Percentiles rank a stretch among this genome's conserved stretches.
These are phyloP conservation scores for Hafferia zeledoni DNA, from an alignment of 2,797 vertebrate genomes.

Conservation along the genomic window DNA sequence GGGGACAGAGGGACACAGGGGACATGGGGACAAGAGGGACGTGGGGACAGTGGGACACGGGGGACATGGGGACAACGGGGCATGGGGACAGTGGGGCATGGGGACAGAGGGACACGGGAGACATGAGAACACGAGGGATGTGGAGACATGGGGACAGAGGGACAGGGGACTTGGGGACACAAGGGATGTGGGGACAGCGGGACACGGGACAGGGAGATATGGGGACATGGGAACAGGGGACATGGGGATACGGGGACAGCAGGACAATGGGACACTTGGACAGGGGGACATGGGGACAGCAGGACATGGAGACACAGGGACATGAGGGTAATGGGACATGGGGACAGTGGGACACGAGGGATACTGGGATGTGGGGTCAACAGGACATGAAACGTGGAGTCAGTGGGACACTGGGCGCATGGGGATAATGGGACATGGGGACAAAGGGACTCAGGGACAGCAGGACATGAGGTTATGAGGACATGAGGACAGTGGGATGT, in stretches of 20 bases:
- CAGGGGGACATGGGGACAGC: neutral
- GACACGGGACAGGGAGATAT: rapidly evolving
- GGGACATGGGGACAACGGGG: neutral
- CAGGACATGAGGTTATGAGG: rapidly evolving
- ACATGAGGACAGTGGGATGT: neutral
- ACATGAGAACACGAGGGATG: no score
- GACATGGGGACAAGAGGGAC: neutral
- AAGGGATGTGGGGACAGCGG: neutral
- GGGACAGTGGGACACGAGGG: no score
- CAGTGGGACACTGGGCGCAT: neutral
- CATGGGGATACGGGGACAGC: no score
- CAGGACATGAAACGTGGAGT: no score
- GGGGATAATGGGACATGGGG: no score
- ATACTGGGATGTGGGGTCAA: no score
- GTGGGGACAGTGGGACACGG: neutral
- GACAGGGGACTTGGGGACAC: neutral
- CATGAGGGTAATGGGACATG: no score
- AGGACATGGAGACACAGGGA: neutral
- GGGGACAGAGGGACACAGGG: neutral
- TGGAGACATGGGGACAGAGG: no score
- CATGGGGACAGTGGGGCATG: neutral
- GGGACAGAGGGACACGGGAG: neutral
- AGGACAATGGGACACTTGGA: neutral
- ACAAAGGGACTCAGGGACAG: neutral
- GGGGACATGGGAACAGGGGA: neutral